Evolutionary conservation across 2,888 invertebrate species (phyloP).

Genomic region (Eulithis testata): DNA sequence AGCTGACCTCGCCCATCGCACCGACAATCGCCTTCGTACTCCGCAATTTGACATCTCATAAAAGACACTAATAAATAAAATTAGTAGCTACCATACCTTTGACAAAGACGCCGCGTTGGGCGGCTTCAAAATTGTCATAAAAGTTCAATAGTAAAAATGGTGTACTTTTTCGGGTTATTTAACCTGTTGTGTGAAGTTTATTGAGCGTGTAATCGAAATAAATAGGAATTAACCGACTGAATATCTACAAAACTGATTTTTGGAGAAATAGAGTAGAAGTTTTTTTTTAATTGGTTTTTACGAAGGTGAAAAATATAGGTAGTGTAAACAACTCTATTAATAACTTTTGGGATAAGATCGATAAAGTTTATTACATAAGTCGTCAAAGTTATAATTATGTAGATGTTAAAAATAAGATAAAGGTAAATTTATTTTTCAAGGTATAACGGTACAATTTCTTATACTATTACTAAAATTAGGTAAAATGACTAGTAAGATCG

Average conservation of each 20-base stretch:
- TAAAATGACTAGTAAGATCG: too few species aligned
- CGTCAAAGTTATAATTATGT: too few species aligned
- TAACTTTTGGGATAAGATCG: too few species aligned
- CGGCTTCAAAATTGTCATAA: slow-evolving; percentile 45
- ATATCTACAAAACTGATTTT: neutral
- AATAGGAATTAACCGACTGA: slow-evolving; percentile 41
- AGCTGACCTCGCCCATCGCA: slow-evolving; percentile 61
- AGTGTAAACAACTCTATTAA: too few species aligned
- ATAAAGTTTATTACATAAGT: too few species aligned
- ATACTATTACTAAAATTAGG: too few species aligned
- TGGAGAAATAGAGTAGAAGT: too few species aligned
- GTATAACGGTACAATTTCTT: too few species aligned
- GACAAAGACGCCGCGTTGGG: slow-evolving; percentile 61
- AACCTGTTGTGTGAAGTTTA: slow-evolving; percentile 51
- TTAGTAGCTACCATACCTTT: slow-evolving; percentile 60
- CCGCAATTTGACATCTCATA: slow-evolving; percentile 72
- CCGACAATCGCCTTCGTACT: slow-evolving; percentile 46
- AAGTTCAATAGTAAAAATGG: slow-evolving; percentile 1
- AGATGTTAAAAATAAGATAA: too few species aligned
- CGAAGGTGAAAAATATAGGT: too few species aligned
- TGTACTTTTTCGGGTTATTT: slow-evolving; percentile 37
- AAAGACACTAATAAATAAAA: slow-evolving; percentile 80
- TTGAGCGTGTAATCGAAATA: slow-evolving; percentile 59
- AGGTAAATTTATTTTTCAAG: too few species aligned
- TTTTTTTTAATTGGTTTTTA: too few species aligned